Base-by-base conservation (phyloP, 2,113 vertebrate species). In the Tachuris rubrigastra region DNA sequence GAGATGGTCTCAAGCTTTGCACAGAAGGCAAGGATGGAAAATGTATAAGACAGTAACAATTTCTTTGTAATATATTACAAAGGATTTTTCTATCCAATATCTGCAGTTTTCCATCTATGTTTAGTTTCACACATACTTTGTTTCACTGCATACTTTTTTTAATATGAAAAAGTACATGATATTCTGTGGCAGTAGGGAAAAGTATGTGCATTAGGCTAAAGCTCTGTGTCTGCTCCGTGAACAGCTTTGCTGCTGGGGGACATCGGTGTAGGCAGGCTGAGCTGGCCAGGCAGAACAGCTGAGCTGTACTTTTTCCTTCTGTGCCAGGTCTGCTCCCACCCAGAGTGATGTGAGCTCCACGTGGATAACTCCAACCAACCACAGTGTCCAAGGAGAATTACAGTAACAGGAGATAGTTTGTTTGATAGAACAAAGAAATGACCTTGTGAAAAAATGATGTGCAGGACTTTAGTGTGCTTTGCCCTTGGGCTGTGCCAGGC, bases 211-310 rank as follows among this genome's bases (percentile, higher is more conserved):
- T 74, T 53, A 50, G 39, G 55, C 15, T 56, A 18, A 85, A 89
- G 65, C 31, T 71, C 35, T 0, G 0, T 65, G 39, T 42, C 62
- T 5, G 5, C 37, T 53, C 55, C 10, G 3, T 30, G 35, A 74
- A 14, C 50, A 66, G 31, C 76, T 66, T 80, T 81, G 60, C 50
- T 81, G 46, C 46, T 71, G 42, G 25, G 24, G 37, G 25, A 53
- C 14, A 2, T 21, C 0, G 0, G 23, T 53, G 47, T 71, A 50
- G 67, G 65, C 58, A 60, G 58, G 62, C 69, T 79, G 93, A 87
- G 23, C 42, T 69, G 77, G n/a, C 68, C 0, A 0, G n/a, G 41
- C 42, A 67, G 52, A 62, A 18, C 0, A 25, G 24, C 55, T 50
- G 56, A 79, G 58, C 62, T 8, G 1, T 47, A 39, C 47, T 15